Conservation (phyloP, 2,888 invertebrate species). For the Xylophagus ater region DNA sequence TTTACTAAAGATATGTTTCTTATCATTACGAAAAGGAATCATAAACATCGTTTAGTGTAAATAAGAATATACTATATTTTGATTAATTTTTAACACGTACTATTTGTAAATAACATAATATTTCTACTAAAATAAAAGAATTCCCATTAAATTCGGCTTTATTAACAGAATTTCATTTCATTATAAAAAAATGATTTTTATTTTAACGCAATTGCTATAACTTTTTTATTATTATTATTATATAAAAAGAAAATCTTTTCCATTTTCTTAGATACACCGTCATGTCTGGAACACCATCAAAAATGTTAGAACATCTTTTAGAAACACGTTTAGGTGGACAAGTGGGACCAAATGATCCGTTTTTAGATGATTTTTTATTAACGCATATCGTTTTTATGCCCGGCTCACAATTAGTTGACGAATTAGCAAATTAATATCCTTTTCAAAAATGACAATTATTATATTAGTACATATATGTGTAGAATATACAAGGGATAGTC, state of each 20-base stretch:
- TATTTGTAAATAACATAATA: no score
- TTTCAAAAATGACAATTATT: constrained; percentile 34
- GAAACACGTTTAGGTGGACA: constrained; percentile 63
- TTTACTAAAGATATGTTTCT: no score
- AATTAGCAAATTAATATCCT: constrained; percentile 68
- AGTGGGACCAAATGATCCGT: constrained; percentile 53
- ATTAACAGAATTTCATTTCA: no score
- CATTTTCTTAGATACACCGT: constrained; percentile 57
- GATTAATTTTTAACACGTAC: no score
- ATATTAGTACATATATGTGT: no score
- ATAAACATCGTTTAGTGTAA: no score
- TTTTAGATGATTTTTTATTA: constrained; percentile 70
- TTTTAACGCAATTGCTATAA: background rate
- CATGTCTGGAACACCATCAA: constrained; percentile 76
- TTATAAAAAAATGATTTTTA: background rate
- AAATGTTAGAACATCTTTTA: constrained; percentile 75
- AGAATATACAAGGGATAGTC: no score
- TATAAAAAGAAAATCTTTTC: background rate
- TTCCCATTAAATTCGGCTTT: no score
- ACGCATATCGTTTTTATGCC: constrained; percentile 78
- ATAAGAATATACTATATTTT: no score
- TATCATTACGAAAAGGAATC: no score
- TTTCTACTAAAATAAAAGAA: no score
- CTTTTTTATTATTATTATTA: background rate
- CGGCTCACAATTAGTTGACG: constrained; percentile 58